Base-by-base conservation (phyloP, 2,888 invertebrate genomes). In the Nineta flava region DNA sequence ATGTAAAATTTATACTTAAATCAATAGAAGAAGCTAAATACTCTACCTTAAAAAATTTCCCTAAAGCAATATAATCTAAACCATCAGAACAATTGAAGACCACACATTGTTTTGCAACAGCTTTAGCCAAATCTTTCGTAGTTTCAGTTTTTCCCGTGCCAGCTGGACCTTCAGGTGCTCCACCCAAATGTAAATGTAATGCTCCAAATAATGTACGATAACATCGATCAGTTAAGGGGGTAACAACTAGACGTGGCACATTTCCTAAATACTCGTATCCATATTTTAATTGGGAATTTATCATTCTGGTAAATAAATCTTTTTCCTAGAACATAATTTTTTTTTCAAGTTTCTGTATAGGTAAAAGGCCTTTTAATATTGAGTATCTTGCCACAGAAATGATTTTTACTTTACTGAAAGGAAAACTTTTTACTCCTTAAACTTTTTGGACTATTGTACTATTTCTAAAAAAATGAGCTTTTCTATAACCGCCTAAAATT, bases 21-120 rank as follows among this genome's bases (percentile, higher is more conserved):
- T 17, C n/a, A n/a, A n/a, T n/a, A 17, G 9, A 42, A 15, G 17
- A 47, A 35, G 13, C n/a, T n/a, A n/a, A n/a, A n/a, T 46, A 47
- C 16, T 51, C 13, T 59, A 78, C 81, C 73, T 90, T 90, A 62
- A 90, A 90, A 71, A 90, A 88, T 64, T 95, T 95, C 47, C 94
- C 93, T 60, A 95, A 75, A 3, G 93, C 93, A 54, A 93, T 75
- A 60, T 94, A 95, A 64, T 95, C 94, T 53, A 95, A 68, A 12
- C 93, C 93, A 65, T 94, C 93, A 0, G 94, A 94, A 61, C 95
- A 95, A 69, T 95, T 95, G 65, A 95, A 95, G 1, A 95, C 93
- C 2, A 95, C 90, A 66, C 94, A 95, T 65, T 94, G 94, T 57
- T 94, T 94, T 0, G 95, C 95, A 2, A 95, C 82, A 1, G 94